Evolutionary conservation across 1,140 invertebrate species (phyloP), one percentile per base, ranked within the genome.

Genomic region (Lineus longissimus): DNA sequence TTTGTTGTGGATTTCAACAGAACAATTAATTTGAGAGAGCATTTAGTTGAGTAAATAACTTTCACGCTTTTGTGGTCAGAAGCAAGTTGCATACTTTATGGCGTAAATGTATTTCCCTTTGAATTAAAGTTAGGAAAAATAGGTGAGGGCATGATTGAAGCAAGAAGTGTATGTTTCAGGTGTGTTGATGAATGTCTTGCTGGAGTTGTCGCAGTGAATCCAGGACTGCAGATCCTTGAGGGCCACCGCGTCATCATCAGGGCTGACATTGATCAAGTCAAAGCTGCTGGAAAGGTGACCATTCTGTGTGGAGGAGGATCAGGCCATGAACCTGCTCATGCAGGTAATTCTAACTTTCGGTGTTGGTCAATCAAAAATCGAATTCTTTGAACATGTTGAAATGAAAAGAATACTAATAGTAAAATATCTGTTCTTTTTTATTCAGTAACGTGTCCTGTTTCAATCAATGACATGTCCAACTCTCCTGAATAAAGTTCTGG

Each of bases 271-370:
- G 68, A 86, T 78, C 85, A 85, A 69, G 73, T 79, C 64, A 78
- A 80, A 71, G 73, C 60, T 17, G 58, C 74, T 19, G 79, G 83
- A 15, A 86, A 86, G 74, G 90, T 93, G 7, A 85, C 86, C 1
- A 62, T 93, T 1, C 77, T 94, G n/a, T 86, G 86, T 64, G 92
- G 92, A 25, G 84, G 82, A 47, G 91, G 92, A 22, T 91, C 90
- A 22, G 92, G 92, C 4, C 92, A 94, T 76, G 92, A 95, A 79
- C 92, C 92, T 11, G 82, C 79, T 17, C 90, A 90, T 80, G 86
- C 86, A 82, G 89, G 89, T 90, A 69, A 66, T 33, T 11, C 19
- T 45, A 40, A n/a, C 19, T 31, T 54, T 19, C 15, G n/a, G 22
- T 29, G 23, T 62, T 59, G n/a, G n/a, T n/a, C n/a, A n/a, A n/a